phyloP scores from a whole-genome alignment of 2,888 invertebrate species.

The Idaea aversata region DNA sequence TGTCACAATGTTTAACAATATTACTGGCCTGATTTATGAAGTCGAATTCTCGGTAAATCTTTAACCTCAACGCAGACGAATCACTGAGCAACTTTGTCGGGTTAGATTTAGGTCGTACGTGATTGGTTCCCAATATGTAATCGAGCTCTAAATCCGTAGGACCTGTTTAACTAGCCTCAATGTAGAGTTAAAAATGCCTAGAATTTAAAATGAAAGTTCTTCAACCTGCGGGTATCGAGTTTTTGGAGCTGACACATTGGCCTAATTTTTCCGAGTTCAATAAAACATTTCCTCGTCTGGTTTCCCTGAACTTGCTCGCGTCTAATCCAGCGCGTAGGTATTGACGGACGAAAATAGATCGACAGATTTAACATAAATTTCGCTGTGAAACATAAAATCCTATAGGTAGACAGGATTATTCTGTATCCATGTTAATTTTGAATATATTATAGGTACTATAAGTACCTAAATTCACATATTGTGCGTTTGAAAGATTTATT shows the following conservation, averaged over 20 bases:
- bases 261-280: conserved; percentile 58
- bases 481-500: too few relatives aligned
- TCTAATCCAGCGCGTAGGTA: conserved; percentile 40
- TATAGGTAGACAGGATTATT: neutral
- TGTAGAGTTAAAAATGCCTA: conserved; percentile 32
- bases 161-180: conserved; percentile 46
- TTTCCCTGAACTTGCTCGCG: conserved; percentile 74
- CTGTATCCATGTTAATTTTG: neutral
- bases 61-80: conserved; percentile 34
- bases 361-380: conserved; percentile 43
- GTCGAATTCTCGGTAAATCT: conserved; percentile 8
- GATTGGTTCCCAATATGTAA: conserved; percentile 48
- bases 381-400: conserved; percentile 39
- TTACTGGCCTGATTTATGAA: neutral
- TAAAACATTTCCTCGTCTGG: conserved; percentile 62
- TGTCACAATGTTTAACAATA: neutral
- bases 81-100: conserved; percentile 44
- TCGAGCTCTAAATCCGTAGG: conserved; percentile 45
- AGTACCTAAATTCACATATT: neutral
- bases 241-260: conserved; percentile 50
- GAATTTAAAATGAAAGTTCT: conserved; percentile 24
- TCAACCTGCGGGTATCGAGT: conserved; percentile 25
- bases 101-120: conserved; percentile 61
- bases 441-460: neutral
- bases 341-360: conserved; percentile 50